Percentiles rank a stretch among this genome's conserved stretches.
These are phyloP conservation scores for Spodoptera litura DNA, from an alignment of 1,140 invertebrate species.

Conservation along the genomic window DNA sequence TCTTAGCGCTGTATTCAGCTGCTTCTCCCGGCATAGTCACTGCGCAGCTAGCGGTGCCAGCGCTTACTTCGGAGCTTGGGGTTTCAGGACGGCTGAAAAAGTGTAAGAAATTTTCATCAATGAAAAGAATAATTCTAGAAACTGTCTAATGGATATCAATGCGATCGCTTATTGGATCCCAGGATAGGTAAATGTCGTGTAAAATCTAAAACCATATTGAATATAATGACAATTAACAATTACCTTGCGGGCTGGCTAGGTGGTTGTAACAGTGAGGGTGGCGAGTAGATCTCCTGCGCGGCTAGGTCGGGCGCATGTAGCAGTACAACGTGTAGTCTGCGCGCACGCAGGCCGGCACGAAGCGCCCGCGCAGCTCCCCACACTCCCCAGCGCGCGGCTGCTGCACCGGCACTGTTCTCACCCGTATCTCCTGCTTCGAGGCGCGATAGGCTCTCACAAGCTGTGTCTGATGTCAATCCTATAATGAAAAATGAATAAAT, in stretches of 20 bases:
- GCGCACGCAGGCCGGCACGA: constrained; percentile 88
- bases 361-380: constrained; percentile 91
- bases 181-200: too few relatives aligned
- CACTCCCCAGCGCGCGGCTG: constrained; percentile 89
- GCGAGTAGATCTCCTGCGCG: constrained; percentile 85
- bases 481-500: constrained; percentile 2
- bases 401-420: constrained; percentile 89
- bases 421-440: constrained; percentile 76
- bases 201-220: neutral
- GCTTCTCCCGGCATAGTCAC: constrained; percentile 84
- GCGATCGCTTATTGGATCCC: too few relatives aligned
- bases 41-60: constrained; percentile 74
- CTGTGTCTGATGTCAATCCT: constrained; percentile 82
- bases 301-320: constrained; percentile 90
- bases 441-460: constrained; percentile 71
- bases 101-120: too few relatives aligned
- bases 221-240: neutral
- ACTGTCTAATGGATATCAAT: too few relatives aligned
- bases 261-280: constrained; percentile 71
- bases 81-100: constrained; percentile 80
- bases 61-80: constrained; percentile 77
- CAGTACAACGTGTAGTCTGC: constrained; percentile 91
- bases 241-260: constrained; percentile 77
- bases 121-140: too few relatives aligned
- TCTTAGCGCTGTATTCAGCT: constrained; percentile 81